These are phyloP conservation scores for Germaria angustata DNA, from an alignment of 2,888 invertebrate species.

Conservation along the genomic window DNA sequence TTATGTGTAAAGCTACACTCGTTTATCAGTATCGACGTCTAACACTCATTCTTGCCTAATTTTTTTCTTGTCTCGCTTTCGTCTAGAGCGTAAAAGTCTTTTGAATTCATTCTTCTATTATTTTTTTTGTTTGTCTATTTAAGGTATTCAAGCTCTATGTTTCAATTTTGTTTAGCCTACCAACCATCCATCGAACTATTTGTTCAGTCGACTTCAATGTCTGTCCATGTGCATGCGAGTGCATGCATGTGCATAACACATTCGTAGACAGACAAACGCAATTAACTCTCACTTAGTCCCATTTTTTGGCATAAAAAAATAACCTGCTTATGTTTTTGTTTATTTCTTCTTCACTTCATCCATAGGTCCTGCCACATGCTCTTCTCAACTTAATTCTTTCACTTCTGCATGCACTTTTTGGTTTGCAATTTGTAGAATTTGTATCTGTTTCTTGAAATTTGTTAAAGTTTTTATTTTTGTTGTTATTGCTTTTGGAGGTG, in stretches of 20 bases:
- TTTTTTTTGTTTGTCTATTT: not conserved
- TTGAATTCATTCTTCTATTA: not conserved
- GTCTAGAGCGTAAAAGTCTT: slow-evolving; percentile 52
- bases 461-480: slow-evolving; percentile 16
- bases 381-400: not conserved
- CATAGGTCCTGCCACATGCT: not conserved
- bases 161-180: slow-evolving; percentile 32
- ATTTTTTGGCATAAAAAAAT: slow-evolving; percentile 11
- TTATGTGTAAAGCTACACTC: slow-evolving; percentile 24
- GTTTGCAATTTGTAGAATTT: slow-evolving; percentile 47
- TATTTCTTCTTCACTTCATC: not conserved
- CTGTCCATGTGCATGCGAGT: slow-evolving; percentile 44
- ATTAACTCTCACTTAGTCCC: slow-evolving; percentile 63
- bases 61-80: slow-evolving; percentile 40
- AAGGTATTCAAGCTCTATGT: slow-evolving; percentile 8
- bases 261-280: slow-evolving; percentile 58
- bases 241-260: slow-evolving; percentile 5
- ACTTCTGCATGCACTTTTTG: slow-evolving; percentile 56
- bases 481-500: slow-evolving; percentile 40
- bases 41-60: slow-evolving; percentile 33
- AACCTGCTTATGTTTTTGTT: not conserved
- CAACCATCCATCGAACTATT: slow-evolving; percentile 21
- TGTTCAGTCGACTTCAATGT: not conserved
- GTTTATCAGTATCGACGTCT: slow-evolving; percentile 60
- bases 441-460: slow-evolving; percentile 58